phyloP scores from a whole-genome alignment of 2,888 invertebrate genomes.

The Deilephila porcellus region DNA sequence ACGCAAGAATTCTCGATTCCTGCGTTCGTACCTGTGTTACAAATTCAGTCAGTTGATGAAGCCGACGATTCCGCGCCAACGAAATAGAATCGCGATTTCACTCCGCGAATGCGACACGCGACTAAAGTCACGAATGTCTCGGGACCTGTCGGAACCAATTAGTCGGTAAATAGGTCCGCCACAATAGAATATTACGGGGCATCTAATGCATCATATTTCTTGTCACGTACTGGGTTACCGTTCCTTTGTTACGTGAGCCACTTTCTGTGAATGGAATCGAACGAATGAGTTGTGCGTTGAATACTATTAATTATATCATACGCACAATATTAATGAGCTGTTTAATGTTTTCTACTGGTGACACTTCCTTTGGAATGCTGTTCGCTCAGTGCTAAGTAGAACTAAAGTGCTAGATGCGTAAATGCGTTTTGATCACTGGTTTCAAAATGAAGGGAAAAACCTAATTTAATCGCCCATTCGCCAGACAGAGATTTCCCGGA shows the following conservation, averaged over 20 bases:
- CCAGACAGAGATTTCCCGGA: neutral
- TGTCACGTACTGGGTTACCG: slow-evolving; percentile 82
- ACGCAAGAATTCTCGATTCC: neutral
- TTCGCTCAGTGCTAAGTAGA: neutral
- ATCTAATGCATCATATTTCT: slow-evolving; percentile 78
- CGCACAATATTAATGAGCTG: slow-evolving; percentile 56
- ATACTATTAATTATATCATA: slow-evolving; percentile 79
- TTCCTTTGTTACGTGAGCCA: slow-evolving; percentile 82
- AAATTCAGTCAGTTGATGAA: neutral
- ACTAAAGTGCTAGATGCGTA: neutral
- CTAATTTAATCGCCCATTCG: neutral
- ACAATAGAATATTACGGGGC: slow-evolving; percentile 72
- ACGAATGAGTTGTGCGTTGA: slow-evolving; percentile 73
- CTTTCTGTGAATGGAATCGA: slow-evolving; percentile 78
- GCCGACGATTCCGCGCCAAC: slow-evolving; percentile 35
- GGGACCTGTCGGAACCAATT: slow-evolving; percentile 71
- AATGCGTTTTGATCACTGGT: neutral
- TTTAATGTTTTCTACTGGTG: neutral
- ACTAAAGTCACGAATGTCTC: slow-evolving; percentile 60
- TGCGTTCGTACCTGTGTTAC: neutral
- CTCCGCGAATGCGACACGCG: slow-evolving; percentile 48
- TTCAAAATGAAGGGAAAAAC: neutral
- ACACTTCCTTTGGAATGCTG: slow-evolving; percentile 1
- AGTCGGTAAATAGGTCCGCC: slow-evolving; percentile 70
- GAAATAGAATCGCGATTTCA: slow-evolving; percentile 66